Percentiles rank a stretch among this genome's conserved stretches.
Conservation (phyloP, 2,113 vertebrate genomes). For the Equus przewalskii region DNA sequence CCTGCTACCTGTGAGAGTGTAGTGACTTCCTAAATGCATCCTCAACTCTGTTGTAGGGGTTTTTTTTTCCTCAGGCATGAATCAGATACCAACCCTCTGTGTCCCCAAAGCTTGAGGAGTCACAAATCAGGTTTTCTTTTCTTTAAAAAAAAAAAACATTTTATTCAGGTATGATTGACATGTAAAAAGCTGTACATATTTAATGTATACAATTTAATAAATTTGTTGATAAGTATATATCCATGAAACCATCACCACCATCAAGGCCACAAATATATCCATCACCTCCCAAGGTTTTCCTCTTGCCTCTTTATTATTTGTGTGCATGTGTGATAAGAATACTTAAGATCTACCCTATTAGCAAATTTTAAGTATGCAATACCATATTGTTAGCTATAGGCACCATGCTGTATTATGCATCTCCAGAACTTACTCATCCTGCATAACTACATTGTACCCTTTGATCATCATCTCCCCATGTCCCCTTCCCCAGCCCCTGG, state of each 20-base stretch:
- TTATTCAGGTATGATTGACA: neutral
- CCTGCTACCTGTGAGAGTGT: accelerated
- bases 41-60: neutral
- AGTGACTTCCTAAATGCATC: neutral
- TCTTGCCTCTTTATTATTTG: neutral
- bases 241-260: neutral
- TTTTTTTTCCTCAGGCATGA: neutral
- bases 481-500: neutral
- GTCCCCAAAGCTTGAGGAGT: neutral
- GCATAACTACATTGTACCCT: neutral
- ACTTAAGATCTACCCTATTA: neutral
- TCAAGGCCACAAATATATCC: neutral
- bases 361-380: neutral
- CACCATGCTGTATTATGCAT: neutral
- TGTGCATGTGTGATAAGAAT: neutral
- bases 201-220: neutral
- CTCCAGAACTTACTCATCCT: neutral
- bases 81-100: neutral
- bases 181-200: neutral
- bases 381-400: neutral
- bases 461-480: neutral
- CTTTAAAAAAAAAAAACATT: no score
- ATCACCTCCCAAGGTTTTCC: neutral
- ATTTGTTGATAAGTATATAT: neutral
- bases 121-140: neutral